Evolutionary conservation across 2,113 vertebrate species (phyloP).

Genomic region (Cyanoderma ruficeps): DNA sequence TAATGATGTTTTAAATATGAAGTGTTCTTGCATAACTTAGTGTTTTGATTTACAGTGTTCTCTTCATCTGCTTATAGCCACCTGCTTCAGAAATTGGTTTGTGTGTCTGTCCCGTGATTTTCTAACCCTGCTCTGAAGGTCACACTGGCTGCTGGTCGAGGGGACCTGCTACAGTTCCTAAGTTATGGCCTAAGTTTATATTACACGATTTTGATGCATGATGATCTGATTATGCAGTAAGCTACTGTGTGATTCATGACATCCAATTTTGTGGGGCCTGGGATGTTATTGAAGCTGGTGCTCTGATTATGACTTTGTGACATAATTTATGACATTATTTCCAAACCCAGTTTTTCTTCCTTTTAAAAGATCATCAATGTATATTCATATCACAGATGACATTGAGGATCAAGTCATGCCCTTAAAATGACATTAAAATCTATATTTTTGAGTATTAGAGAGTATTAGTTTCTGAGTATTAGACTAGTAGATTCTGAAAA

Average conservation of each 20-base stretch:
- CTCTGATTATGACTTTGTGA: constrained; percentile 9
- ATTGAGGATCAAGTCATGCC: not conserved
- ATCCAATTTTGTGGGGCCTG: not conserved
- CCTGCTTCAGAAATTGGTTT: not conserved
- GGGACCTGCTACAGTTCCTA: not conserved
- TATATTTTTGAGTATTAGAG: not conserved
- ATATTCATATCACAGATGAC: not conserved
- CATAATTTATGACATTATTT: not conserved
- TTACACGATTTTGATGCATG: constrained; percentile 24
- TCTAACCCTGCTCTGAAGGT: constrained; percentile 2
- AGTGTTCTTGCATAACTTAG: not conserved
- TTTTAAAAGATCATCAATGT: not conserved
- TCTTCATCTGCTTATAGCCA: not conserved
- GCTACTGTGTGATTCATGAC: constrained; percentile 24
- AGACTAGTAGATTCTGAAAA: not conserved
- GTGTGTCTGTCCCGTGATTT: not conserved
- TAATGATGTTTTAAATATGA: not conserved
- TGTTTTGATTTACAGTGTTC: not conserved
- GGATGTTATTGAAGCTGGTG: not conserved
- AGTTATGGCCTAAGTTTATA: constrained; percentile 24
- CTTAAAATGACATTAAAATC: not conserved
- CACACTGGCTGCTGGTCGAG: not conserved
- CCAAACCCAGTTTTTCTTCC: not conserved
- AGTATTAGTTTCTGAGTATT: not conserved
- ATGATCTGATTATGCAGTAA: not conserved